These are phyloP conservation scores for Macroramphosus scolopax DNA, from an alignment of 2,797 vertebrate genomes.

Conservation along the genomic window DNA sequence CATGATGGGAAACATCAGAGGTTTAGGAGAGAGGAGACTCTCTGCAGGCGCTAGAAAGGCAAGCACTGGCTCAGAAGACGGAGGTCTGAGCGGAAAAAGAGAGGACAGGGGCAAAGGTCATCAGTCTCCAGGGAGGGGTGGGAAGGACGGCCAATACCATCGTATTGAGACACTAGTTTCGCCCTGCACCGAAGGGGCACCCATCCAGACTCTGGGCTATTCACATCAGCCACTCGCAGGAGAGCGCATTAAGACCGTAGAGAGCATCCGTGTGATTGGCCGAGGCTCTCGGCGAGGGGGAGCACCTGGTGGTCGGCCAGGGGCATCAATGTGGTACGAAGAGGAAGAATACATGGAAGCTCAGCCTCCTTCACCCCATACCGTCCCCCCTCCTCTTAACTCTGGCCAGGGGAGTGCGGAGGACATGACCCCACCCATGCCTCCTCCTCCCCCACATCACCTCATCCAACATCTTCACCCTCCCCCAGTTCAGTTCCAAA, in stretches of 20 bases:
- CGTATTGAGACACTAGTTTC: constrained; percentile 93
- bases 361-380: constrained; percentile 54
- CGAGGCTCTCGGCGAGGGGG: constrained; percentile 79
- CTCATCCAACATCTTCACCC: constrained; percentile 70
- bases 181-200: constrained; percentile 76
- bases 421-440: constrained; percentile 59
- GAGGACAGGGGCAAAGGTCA: constrained; percentile 57
- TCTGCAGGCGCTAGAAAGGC: constrained; percentile 63
- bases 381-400: constrained; percentile 52
- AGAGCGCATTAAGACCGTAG: constrained; percentile 94
- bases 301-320: constrained; percentile 63
- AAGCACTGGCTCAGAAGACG: constrained; percentile 63
- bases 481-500: constrained; percentile 67
- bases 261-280: constrained; percentile 89
- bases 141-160: constrained; percentile 84
- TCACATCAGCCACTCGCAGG: constrained; percentile 81
- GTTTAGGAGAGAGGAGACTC: constrained; percentile 56
- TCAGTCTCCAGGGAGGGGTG: constrained; percentile 41
- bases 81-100: constrained; percentile 44
- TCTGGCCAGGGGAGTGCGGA: constrained; percentile 47
- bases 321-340: constrained; percentile 79
- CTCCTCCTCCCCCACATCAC: constrained; percentile 63
- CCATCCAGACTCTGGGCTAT: constrained; percentile 88
- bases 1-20: constrained; percentile 47
- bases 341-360: constrained; percentile 78